phyloP scores from a whole-genome alignment of 2,113 vertebrate genomes.

The Hippolais icterina region DNA sequence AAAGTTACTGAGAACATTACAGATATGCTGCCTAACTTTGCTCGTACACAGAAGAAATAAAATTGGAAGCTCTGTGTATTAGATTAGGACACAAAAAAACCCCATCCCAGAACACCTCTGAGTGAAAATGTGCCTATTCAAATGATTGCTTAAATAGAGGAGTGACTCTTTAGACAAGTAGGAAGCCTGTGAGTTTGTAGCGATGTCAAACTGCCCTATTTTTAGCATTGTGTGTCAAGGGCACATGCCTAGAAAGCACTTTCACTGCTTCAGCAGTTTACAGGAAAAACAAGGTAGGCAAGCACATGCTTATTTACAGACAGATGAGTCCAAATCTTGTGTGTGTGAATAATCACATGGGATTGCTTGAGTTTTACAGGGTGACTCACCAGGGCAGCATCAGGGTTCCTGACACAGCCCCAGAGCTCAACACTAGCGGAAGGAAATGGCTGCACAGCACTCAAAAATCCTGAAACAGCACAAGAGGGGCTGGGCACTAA shows the following conservation, averaged over 20 bases:
- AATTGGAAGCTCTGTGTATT: neutral
- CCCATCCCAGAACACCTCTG: neutral
- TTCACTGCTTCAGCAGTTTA: constrained; percentile 47
- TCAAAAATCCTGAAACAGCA: neutral
- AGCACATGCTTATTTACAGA: constrained; percentile 27
- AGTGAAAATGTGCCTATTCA: neutral
- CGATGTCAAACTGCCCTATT: neutral
- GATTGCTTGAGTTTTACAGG: neutral
- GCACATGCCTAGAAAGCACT: constrained; percentile 51
- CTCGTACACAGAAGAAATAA: neutral
- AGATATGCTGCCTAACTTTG: neutral
- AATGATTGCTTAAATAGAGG: neutral
- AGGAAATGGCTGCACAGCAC: neutral
- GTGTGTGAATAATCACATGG: neutral
- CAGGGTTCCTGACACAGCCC: neutral
- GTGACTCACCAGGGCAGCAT: neutral
- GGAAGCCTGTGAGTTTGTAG: neutral
- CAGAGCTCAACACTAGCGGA: rapidly evolving
- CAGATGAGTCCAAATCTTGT: neutral
- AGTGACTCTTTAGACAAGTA: neutral
- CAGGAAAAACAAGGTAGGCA: constrained; percentile 29
- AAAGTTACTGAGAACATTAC: neutral
- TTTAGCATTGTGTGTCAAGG: constrained; percentile 42
- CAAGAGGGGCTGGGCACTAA: neutral
- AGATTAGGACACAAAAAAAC: neutral